Percentiles rank a stretch among this genome's conserved stretches.
Evolutionary conservation across 2,888 invertebrate species (phyloP).

Genomic region (Nasonia oneida): DNA sequence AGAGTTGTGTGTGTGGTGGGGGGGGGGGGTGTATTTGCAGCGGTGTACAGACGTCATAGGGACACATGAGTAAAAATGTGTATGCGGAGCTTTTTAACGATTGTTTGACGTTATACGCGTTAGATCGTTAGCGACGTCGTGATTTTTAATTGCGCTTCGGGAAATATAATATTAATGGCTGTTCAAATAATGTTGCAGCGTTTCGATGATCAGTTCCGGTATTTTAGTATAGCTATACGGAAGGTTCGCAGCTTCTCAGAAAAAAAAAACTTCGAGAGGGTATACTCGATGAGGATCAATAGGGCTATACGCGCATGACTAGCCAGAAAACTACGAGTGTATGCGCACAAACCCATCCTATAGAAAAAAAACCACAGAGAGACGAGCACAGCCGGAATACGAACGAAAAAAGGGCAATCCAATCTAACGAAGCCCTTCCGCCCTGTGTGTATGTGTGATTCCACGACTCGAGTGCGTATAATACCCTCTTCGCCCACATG

Average conservation of each 20-base stretch:
- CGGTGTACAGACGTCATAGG: too few species aligned
- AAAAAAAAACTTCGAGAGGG: not conserved
- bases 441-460: not conserved
- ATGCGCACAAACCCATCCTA: not conserved
- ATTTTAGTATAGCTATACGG: too few species aligned
- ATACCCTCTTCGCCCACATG: not conserved
- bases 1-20: not conserved
- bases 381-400: not conserved
- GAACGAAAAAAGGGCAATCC: constrained; percentile 40
- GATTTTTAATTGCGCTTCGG: not conserved
- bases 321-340: not conserved
- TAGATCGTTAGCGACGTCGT: not conserved
- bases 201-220: too few species aligned
- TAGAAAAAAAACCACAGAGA: not conserved
- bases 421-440: constrained; percentile 51
- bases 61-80: not conserved
- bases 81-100: constrained; percentile 11
- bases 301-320: not conserved
- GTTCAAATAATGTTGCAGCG: too few species aligned
- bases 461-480: not conserved
- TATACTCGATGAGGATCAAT: not conserved
- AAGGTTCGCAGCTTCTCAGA: too few species aligned
- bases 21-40: too few species aligned
- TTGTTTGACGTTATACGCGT: not conserved
- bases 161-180: not conserved